Evolutionary conservation across 2,888 invertebrate species (phyloP).

Genomic region (Lomographa bimaculata): DNA sequence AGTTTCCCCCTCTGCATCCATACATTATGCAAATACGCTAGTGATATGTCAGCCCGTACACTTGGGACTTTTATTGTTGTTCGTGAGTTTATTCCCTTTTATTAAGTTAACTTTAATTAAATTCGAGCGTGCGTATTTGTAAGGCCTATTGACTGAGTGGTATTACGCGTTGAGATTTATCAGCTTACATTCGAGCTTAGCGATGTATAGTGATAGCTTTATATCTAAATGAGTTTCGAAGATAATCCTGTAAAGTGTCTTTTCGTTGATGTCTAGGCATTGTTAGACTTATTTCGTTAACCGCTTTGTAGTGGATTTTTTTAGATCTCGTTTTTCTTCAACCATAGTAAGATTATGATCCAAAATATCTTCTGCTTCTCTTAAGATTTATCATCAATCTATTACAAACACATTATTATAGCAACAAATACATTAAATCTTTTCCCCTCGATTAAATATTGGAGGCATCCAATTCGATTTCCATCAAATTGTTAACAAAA

Average conservation of each 20-base stretch:
- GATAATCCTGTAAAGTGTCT: constrained; percentile 12
- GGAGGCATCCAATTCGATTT: too few species aligned
- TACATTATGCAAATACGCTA: constrained; percentile 82
- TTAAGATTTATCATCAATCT: too few species aligned
- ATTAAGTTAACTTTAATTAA: constrained; percentile 83
- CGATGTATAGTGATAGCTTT: constrained; percentile 39
- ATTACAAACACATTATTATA: too few species aligned
- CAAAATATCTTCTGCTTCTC: too few species aligned
- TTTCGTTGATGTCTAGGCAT: background rate
- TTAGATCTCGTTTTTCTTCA: too few species aligned
- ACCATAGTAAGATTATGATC: too few species aligned
- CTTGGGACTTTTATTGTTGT: constrained; percentile 81
- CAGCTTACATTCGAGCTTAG: constrained; percentile 61
- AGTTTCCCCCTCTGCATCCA: constrained; percentile 78
- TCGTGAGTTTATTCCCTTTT: constrained; percentile 78
- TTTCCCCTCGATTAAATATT: too few species aligned
- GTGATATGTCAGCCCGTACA: constrained; percentile 80
- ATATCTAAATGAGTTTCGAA: constrained; percentile 25
- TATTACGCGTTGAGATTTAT: constrained; percentile 74
- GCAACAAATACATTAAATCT: too few species aligned
- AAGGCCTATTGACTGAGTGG: constrained; percentile 75
- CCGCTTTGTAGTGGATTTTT: too few species aligned
- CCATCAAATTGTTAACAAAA: constrained; percentile 3
- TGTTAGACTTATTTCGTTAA: background rate
- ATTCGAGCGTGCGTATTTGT: constrained; percentile 78